These are phyloP conservation scores for Eristalis tenax DNA, from an alignment of 2,888 invertebrate genomes.

Conservation along the genomic window DNA sequence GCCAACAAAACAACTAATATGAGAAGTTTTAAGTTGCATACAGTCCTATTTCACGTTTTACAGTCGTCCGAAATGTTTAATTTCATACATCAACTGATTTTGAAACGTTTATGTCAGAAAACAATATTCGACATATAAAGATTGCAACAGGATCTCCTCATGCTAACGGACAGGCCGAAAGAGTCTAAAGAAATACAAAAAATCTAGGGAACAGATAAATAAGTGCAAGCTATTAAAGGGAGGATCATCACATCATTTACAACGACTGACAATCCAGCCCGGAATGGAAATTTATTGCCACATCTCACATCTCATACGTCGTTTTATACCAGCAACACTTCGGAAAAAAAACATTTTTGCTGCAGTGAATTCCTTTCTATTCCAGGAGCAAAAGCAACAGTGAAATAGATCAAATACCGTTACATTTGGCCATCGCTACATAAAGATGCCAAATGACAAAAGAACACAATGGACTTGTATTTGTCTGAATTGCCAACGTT, in stretches of 20 bases:
- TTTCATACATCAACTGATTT: no score
- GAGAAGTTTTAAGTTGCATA: no score
- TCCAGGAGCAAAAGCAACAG: constrained; percentile 34
- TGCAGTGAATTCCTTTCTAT: constrained; percentile 8
- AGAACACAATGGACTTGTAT: constrained; percentile 21
- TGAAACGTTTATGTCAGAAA: no score
- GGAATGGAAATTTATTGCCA: neutral
- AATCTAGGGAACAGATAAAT: constrained; percentile 15
- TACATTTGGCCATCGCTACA: constrained; percentile 46
- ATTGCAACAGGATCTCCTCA: no score
- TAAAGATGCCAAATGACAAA: no score
- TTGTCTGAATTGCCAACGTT: constrained; percentile 18
- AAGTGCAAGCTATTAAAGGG: constrained; percentile 9
- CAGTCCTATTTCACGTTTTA: no score
- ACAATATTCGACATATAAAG: no score
- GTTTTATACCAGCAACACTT: no score
- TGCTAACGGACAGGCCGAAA: no score
- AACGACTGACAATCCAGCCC: neutral
- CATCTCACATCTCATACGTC: neutral
- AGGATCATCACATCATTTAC: neutral
- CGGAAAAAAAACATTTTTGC: constrained; percentile 5
- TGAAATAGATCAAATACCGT: constrained; percentile 29
- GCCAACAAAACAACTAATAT: no score
- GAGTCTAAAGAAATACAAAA: constrained; percentile 1
- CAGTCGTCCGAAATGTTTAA: no score